phyloP scores from a whole-genome alignment of 2,888 invertebrate species.

The Tiphia femorata region DNA sequence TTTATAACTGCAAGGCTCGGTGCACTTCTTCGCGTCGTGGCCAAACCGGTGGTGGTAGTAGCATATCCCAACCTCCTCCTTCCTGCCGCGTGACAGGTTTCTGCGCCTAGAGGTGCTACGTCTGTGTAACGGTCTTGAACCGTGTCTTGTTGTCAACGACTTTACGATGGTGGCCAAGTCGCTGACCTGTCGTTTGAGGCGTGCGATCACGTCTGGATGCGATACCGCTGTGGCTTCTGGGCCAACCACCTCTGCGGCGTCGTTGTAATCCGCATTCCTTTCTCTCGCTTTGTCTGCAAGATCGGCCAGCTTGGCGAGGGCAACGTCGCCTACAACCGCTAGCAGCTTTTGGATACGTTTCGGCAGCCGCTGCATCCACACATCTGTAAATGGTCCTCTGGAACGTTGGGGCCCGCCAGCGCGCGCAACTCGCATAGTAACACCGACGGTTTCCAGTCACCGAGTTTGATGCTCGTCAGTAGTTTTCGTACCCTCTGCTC shows the following conservation, averaged over 20 bases:
- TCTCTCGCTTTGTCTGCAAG: slow-evolving; percentile 20
- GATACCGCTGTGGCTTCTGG: not conserved
- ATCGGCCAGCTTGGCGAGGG: slow-evolving; percentile 21
- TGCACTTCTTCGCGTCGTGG: not conserved
- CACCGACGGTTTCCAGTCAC: slow-evolving; percentile 43
- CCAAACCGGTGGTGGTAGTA: not conserved
- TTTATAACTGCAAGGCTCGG: not conserved
- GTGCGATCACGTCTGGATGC: not conserved
- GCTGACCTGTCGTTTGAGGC: not conserved
- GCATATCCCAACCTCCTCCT: not conserved
- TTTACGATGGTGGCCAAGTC: not conserved
- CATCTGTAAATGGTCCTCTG: slow-evolving; percentile 28
- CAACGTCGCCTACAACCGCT: slow-evolving; percentile 16
- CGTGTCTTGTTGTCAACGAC: not conserved
- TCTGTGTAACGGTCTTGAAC: not conserved
- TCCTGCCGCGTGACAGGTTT: not conserved
- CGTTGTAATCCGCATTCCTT: not conserved
- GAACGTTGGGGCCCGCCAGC: slow-evolving; percentile 18
- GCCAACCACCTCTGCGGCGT: not conserved
- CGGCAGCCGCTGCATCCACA: slow-evolving; percentile 16
- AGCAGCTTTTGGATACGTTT: slow-evolving; percentile 16
- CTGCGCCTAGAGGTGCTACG: not conserved
- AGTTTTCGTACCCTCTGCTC: slow-evolving; percentile 23
- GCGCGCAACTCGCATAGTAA: slow-evolving; percentile 35
- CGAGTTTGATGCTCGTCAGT: slow-evolving; percentile 19